These are phyloP conservation scores for Lasioglossum morio DNA, from an alignment of 2,888 invertebrate species.

Conservation along the genomic window DNA sequence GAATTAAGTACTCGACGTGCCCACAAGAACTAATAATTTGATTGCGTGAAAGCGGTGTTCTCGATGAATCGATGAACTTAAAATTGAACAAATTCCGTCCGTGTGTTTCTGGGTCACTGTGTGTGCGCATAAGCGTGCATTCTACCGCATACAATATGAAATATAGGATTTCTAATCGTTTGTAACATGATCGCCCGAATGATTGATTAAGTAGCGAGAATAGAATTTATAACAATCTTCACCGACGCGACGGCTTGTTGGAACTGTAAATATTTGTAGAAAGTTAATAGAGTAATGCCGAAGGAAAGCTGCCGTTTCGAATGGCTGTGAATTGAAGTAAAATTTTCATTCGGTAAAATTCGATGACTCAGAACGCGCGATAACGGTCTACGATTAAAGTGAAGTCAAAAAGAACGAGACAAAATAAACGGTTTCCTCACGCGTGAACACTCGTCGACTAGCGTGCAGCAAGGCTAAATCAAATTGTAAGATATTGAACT, in stretches of 20 bases:
- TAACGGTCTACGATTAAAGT: neutral
- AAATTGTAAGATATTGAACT: neutral
- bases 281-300: neutral
- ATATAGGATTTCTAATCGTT: neutral
- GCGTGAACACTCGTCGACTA: neutral
- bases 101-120: neutral
- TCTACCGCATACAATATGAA: neutral
- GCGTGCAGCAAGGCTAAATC: neutral
- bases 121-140: neutral
- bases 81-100: neutral
- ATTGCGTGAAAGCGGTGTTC: neutral
- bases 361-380: neutral
- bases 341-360: neutral
- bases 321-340: neutral
- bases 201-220: neutral
- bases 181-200: neutral
- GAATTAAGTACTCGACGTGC: neutral
- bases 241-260: neutral
- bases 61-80: neutral
- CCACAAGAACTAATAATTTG: neutral
- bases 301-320: neutral
- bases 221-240: neutral
- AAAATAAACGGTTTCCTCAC: neutral
- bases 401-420: neutral
- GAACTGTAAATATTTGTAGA: neutral